phyloP scores from a whole-genome alignment of 2,797 vertebrate genomes.

The Catharus ustulatus region DNA sequence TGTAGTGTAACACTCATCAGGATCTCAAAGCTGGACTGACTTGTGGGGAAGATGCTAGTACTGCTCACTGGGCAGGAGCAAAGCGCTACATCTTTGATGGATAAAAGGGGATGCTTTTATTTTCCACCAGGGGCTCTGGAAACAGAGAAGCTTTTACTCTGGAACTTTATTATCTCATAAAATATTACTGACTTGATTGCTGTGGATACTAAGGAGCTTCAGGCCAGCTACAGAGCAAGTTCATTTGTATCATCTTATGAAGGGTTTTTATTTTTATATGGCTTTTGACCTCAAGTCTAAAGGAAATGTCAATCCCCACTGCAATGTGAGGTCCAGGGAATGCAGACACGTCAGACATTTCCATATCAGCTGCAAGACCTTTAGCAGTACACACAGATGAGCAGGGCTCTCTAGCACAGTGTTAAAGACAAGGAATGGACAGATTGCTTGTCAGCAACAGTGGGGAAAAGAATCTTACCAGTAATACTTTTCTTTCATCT shows the following conservation, averaged over 20 bases:
- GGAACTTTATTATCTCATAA: not conserved
- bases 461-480: not conserved
- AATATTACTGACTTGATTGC: not conserved
- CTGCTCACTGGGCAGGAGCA: not conserved
- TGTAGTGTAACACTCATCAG: not conserved
- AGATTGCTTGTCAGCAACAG: not conserved
- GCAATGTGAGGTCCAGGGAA: not conserved
- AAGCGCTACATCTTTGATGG: not conserved
- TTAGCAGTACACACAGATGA: not conserved
- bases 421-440: not conserved
- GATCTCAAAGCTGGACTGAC: not conserved
- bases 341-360: not conserved
- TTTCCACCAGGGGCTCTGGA: not conserved
- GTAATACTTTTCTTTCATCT: not conserved
- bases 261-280: not conserved
- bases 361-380: not conserved
- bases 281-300: conserved; percentile 15
- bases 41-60: not conserved
- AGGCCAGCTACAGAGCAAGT: not conserved
- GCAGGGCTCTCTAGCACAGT: not conserved
- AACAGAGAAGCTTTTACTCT: not conserved
- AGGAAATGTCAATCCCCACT: not conserved
- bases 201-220: not conserved
- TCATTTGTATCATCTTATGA: not conserved
- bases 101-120: not conserved